Evolutionary conservation across 2,888 invertebrate species (phyloP).

Genomic region (Pristionchus arcanus): DNA sequence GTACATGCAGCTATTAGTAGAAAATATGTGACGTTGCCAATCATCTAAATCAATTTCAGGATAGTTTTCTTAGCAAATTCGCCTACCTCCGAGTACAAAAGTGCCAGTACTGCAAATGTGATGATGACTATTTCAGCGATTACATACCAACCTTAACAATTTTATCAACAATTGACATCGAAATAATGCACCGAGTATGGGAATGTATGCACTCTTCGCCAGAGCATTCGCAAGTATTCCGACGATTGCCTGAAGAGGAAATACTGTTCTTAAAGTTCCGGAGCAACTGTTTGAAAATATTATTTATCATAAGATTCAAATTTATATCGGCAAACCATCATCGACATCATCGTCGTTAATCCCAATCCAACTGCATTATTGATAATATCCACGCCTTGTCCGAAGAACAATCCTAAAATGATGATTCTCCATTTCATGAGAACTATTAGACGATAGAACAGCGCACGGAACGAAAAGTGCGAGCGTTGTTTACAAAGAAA

Average conservation of each 20-base stretch:
- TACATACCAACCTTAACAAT: conserved; percentile 25
- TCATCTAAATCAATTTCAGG: background rate
- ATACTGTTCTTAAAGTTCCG: background rate
- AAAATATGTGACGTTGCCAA: background rate
- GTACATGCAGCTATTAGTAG: background rate
- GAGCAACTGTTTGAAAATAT: too few species aligned
- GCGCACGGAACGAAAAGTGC: too few species aligned
- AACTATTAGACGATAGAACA: too few species aligned
- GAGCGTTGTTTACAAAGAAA: too few species aligned
- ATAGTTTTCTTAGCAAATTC: background rate
- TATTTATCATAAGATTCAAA: too few species aligned
- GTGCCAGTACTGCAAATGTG: background rate
- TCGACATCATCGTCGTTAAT: conserved; percentile 50
- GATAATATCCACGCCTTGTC: background rate
- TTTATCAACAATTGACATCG: background rate
- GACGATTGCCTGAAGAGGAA: background rate
- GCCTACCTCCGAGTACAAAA: background rate
- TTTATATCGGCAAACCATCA: background rate
- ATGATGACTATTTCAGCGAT: conserved; percentile 46
- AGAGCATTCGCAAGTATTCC: conserved; percentile 20
- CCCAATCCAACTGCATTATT: conserved; percentile 42
- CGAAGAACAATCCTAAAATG: conserved; percentile 34
- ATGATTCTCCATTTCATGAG: too few species aligned
- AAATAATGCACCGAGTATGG: background rate
- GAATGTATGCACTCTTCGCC: conserved; percentile 30